A percentile compares a stretch with the other conserved stretches of the same genome.
phyloP scores from a whole-genome alignment of 2,113 vertebrate species.

The Tamias sibiricus region DNA sequence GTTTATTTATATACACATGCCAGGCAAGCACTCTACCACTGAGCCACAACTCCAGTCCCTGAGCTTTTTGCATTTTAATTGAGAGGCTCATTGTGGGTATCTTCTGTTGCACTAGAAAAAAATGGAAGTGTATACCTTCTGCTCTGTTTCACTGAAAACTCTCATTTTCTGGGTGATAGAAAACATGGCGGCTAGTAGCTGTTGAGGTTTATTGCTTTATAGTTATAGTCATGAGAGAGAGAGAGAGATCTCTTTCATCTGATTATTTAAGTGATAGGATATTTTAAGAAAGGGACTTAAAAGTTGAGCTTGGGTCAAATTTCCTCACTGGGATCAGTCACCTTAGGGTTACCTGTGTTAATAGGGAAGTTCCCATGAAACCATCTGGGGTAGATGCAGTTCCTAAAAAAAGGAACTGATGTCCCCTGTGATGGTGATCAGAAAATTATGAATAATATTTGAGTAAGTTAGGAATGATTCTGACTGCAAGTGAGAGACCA shows the following conservation, averaged over 20 bases:
- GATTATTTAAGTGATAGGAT: not conserved
- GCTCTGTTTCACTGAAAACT: not conserved
- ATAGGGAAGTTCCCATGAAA: not conserved
- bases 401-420: not conserved
- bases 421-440: not conserved
- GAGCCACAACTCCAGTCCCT: too few species aligned
- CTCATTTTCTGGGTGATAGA: not conserved
- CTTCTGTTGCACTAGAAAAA: not conserved
- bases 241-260: not conserved
- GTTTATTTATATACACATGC: too few species aligned
- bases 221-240: not conserved
- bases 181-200: not conserved
- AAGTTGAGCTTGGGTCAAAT: not conserved
- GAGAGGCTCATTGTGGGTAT: not conserved
- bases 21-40: too few species aligned
- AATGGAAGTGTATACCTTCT: not conserved
- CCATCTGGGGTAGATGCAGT: not conserved
- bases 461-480: not conserved
- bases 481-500: not conserved
- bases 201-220: not conserved
- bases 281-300: not conserved
- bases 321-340: not conserved
- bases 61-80: constrained; percentile 10
- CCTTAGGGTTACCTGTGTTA: not conserved
- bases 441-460: not conserved